Percentiles rank a stretch among this genome's conserved stretches.
phyloP scores from a whole-genome alignment of 53 echinoderm and acorn worm species.

The Patiria pectinifera region DNA sequence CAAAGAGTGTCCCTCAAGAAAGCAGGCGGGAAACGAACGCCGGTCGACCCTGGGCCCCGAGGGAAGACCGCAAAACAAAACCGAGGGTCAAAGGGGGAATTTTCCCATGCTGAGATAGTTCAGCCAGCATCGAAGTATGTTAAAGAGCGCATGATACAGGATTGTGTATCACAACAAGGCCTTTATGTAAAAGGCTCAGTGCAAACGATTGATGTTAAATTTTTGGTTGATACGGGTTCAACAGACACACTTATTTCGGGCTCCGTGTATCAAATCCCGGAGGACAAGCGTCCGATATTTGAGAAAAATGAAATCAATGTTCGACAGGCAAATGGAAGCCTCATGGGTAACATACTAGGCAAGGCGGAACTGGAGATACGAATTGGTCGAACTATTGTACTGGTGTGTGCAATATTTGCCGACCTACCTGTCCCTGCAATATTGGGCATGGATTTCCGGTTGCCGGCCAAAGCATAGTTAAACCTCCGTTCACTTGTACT shows the following conservation, averaged over 20 bases:
- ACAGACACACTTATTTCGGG: constrained; percentile 62
- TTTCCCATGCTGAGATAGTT: not conserved
- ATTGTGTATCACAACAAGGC: constrained; percentile 18
- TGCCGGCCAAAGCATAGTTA: constrained; percentile 32
- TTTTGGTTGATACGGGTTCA: constrained; percentile 70
- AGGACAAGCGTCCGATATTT: constrained; percentile 35
- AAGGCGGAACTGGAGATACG: constrained; percentile 46
- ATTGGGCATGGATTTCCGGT: constrained; percentile 74
- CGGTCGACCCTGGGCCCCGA: constrained; percentile 14
- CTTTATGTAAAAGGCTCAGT: constrained; percentile 57
- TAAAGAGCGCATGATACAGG: not conserved
- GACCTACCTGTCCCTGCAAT: constrained; percentile 45
- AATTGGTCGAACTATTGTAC: too few species aligned
- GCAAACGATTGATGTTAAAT: constrained; percentile 6
- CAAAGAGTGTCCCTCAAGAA: not conserved
- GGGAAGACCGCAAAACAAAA: constrained; percentile 8
- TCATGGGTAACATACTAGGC: constrained; percentile 46
- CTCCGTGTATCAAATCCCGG: constrained; percentile 39
- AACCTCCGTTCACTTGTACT: constrained; percentile 45
- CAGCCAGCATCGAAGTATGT: not conserved
- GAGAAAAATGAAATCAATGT: not conserved
- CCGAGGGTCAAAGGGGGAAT: not conserved
- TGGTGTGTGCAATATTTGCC: not conserved
- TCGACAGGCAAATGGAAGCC: constrained; percentile 65
- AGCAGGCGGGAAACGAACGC: not conserved